phyloP scores from a whole-genome alignment of 1,140 invertebrate species.

The Mamestra configurata region DNA sequence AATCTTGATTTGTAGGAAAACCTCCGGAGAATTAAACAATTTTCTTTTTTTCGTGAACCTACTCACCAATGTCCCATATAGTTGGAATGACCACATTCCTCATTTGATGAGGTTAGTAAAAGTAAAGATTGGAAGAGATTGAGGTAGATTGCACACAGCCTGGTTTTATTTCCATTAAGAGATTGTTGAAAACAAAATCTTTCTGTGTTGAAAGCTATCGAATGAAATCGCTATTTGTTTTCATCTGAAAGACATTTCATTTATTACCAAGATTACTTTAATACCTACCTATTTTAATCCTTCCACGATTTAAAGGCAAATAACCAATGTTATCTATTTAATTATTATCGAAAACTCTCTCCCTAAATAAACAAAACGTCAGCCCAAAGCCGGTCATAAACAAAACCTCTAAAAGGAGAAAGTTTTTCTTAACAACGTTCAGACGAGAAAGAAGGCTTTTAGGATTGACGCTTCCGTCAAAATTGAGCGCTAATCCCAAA shows the following conservation, averaged over 20 bases:
- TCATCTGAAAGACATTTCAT: no score
- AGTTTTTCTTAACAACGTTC: conserved; percentile 42
- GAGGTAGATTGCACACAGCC: not conserved
- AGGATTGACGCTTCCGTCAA: conserved; percentile 45
- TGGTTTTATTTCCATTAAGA: not conserved
- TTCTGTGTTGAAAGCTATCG: not conserved
- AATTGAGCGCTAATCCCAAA: conserved; percentile 48
- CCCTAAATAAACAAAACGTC: not conserved
- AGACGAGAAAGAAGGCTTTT: conserved; percentile 33
- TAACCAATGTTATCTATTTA: not conserved
- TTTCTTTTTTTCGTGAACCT: conserved; percentile 46
- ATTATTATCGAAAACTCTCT: not conserved
- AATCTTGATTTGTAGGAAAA: conserved; percentile 46
- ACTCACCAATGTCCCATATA: conserved; percentile 31
- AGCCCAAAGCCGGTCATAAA: not conserved
- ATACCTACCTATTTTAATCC: no score
- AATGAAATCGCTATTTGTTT: no score
- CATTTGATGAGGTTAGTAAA: conserved; percentile 18
- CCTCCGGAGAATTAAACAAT: conserved; percentile 50
- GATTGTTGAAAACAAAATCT: not conserved
- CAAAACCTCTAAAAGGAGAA: conserved; percentile 27
- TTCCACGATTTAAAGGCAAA: not conserved
- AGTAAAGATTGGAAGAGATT: conserved; percentile 26
- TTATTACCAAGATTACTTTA: no score
- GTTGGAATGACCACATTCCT: conserved; percentile 33